Percentiles rank a stretch among this genome's conserved stretches.
These are phyloP conservation scores for Lacanobia wlatinum DNA, from an alignment of 2,888 invertebrate genomes.

Conservation along the genomic window DNA sequence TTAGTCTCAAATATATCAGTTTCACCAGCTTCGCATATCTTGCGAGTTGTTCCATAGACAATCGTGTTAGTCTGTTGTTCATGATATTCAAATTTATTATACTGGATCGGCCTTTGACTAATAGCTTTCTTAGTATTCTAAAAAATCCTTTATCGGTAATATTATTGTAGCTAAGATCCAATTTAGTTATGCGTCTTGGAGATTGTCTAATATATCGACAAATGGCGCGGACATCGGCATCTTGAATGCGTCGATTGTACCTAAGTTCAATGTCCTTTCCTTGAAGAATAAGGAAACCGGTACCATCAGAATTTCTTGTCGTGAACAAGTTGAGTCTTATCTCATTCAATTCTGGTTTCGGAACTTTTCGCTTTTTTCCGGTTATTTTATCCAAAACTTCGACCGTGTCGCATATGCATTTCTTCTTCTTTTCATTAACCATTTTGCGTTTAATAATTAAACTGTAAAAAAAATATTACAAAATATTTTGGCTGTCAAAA, in stretches of 20 bases:
- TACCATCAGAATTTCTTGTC: constrained; percentile 90
- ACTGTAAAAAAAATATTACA: background rate
- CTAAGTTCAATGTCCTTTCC: constrained; percentile 87
- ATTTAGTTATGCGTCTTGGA: constrained; percentile 82
- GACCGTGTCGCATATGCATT: constrained; percentile 80
- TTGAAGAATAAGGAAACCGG: constrained; percentile 85
- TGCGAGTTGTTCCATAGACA: constrained; percentile 81
- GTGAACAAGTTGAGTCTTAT: constrained; percentile 83
- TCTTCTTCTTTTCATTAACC: constrained; percentile 24
- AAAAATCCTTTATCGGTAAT: constrained; percentile 89
- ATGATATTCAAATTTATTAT: constrained; percentile 90
- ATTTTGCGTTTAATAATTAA: constrained; percentile 1
- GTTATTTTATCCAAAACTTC: constrained; percentile 77
- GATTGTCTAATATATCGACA: constrained; percentile 85
- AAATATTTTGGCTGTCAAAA: constrained; percentile 39
- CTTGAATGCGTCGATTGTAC: constrained; percentile 83
- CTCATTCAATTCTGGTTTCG: constrained; percentile 71
- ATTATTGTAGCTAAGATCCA: constrained; percentile 91
- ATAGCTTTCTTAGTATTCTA: constrained; percentile 82
- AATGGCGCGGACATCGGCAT: constrained; percentile 88
- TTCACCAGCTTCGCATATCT: constrained; percentile 82
- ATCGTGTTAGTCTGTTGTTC: constrained; percentile 88
- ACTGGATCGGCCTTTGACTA: constrained; percentile 85
- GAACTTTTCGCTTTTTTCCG: constrained; percentile 67
- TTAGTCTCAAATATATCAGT: constrained; percentile 89